Evolutionary conservation across 1,140 invertebrate genomes (phyloP).

Genomic region (Gerris buenoi): DNA sequence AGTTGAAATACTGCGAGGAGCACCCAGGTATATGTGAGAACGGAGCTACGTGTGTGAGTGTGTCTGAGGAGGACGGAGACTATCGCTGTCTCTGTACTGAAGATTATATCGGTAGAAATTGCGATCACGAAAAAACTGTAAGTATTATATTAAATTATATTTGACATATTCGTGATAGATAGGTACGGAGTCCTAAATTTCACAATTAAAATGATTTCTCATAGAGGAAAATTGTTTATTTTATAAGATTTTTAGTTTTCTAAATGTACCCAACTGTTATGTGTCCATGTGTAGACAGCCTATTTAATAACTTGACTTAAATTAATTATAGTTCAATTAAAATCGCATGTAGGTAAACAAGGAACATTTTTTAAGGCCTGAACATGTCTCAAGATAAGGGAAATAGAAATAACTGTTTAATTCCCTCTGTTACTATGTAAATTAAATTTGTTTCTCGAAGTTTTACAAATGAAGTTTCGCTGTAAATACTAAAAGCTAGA

Average conservation of each 20-base stretch:
- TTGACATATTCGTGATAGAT: background rate
- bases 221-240: background rate
- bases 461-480: no score
- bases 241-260: background rate
- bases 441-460: no score
- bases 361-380: no score
- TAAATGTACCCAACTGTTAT: background rate
- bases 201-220: background rate
- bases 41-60: conserved; percentile 59
- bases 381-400: no score
- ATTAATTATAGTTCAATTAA: no score
- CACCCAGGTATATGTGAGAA: conserved; percentile 54
- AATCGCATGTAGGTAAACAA: no score
- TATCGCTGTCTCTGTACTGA: conserved; percentile 45
- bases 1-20: conserved; percentile 59
- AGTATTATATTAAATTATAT: conserved; percentile 7
- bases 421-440: no score
- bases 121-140: conserved; percentile 29
- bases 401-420: no score
- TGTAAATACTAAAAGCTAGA: no score
- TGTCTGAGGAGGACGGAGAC: conserved; percentile 54
- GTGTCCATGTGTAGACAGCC: no score
- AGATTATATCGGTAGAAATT: conserved; percentile 39
- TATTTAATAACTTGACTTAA: no score
- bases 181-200: background rate